Evolutionary conservation across 2,888 invertebrate genomes (phyloP).

Genomic region (Brenthis hecate): DNA sequence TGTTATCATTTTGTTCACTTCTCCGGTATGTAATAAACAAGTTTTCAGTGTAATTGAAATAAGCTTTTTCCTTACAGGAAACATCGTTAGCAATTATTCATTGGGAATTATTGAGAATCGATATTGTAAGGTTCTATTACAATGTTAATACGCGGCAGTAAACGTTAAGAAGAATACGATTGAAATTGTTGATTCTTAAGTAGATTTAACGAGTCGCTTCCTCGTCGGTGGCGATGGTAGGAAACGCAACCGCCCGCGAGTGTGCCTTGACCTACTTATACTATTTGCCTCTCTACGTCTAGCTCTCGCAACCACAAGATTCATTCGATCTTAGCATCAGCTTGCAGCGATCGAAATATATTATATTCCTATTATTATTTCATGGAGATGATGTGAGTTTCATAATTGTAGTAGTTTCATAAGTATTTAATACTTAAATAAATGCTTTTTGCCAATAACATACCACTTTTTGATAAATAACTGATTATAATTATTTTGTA

Average conservation of each 20-base stretch:
- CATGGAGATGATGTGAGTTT: not conserved
- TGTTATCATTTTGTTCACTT: not conserved
- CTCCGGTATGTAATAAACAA: too few species aligned
- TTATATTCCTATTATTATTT: not conserved
- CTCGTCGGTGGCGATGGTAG: conserved; percentile 58
- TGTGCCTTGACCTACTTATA: conserved; percentile 75
- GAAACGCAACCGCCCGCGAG: conserved; percentile 65
- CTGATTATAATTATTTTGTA: too few species aligned
- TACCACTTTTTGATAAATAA: too few species aligned
- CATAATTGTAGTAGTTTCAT: not conserved
- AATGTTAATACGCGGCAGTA: conserved; percentile 5
- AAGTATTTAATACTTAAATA: too few species aligned
- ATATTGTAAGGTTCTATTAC: not conserved
- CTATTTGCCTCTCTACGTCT: conserved; percentile 47
- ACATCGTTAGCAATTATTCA: not conserved
- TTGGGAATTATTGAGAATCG: not conserved
- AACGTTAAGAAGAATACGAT: conserved; percentile 19
- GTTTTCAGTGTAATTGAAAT: too few species aligned
- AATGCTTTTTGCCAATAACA: too few species aligned
- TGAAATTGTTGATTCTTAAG: conserved; percentile 35
- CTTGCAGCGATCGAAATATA: conserved; percentile 1
- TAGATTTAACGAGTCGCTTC: conserved; percentile 66
- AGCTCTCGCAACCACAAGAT: conserved; percentile 56
- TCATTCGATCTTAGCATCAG: conserved; percentile 44
- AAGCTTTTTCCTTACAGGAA: not conserved